phyloP scores from a whole-genome alignment of 2,888 invertebrate species.

The Entomobrya multifasciata region DNA sequence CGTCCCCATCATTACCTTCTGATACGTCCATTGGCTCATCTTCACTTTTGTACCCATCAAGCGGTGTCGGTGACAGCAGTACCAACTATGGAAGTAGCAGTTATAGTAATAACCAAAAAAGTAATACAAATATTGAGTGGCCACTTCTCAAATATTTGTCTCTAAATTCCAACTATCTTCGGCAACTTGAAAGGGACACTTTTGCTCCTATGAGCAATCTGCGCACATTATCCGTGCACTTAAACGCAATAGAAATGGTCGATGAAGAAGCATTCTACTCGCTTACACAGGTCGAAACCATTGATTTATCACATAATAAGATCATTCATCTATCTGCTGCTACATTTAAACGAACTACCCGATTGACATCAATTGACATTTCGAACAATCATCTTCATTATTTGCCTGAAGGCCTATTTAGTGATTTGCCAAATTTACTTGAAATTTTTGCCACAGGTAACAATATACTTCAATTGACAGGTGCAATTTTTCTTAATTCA shows the following conservation, averaged over 20 bases:
- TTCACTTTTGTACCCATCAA: constrained; percentile 67
- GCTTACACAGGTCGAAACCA: constrained; percentile 88
- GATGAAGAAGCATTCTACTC: constrained; percentile 89
- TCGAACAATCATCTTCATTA: constrained; percentile 94
- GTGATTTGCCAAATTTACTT: constrained; percentile 87
- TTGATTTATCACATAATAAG: constrained; percentile 94
- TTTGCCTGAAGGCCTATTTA: constrained; percentile 89
- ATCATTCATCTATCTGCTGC: constrained; percentile 88
- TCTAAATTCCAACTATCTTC: constrained; percentile 92
- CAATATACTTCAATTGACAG: constrained; percentile 91
- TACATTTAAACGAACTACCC: constrained; percentile 89
- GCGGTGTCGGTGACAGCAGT: constrained; percentile 14
- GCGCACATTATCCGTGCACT: constrained; percentile 90
- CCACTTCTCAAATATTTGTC: constrained; percentile 88
- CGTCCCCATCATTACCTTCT: constrained; percentile 57
- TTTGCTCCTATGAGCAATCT: constrained; percentile 91
- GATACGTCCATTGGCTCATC: constrained; percentile 50
- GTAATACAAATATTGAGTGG: constrained; percentile 76
- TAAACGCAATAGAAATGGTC: constrained; percentile 90
- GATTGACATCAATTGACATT: constrained; percentile 90
- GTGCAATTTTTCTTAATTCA: constrained; percentile 88
- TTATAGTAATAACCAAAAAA: constrained; percentile 67
- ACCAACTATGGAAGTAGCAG: constrained; percentile 32
- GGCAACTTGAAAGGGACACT: constrained; percentile 88
- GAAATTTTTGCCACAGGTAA: constrained; percentile 94